Percentiles rank a stretch among this genome's conserved stretches.
Conservation (phyloP, 2,888 invertebrate genomes). For the Rotaria magnacalcarata region DNA sequence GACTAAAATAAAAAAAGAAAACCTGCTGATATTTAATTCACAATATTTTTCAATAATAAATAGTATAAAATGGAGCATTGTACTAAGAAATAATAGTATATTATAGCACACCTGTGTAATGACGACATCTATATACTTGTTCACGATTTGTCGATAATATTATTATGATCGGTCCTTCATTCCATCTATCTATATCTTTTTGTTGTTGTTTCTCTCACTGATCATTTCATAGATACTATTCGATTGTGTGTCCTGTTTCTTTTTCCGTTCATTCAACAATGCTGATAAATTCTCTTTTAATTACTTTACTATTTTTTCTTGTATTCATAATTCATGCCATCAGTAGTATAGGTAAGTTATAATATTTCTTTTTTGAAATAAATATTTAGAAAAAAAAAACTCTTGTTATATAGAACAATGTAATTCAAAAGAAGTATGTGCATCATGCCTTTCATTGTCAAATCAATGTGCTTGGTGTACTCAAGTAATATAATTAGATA, state of each 20-base stretch:
- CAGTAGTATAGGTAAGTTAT: not conserved
- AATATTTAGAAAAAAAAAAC: too few species aligned
- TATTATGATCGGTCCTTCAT: not conserved
- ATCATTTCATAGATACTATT: not conserved
- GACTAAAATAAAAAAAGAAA: too few species aligned
- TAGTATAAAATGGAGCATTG: too few species aligned
- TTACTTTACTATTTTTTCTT: not conserved
- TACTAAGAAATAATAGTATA: too few species aligned
- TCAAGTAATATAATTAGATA: not conserved
- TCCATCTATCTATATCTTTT: not conserved
- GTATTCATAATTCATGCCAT: not conserved
- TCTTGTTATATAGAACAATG: not conserved
- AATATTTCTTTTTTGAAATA: too few species aligned
- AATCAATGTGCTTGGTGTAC: constrained; percentile 35
- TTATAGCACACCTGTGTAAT: not conserved
- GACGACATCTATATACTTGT: not conserved
- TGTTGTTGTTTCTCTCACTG: not conserved
- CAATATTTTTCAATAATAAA: too few species aligned
- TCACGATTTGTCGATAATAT: not conserved
- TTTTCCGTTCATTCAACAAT: not conserved
- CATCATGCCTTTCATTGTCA: constrained; percentile 9
- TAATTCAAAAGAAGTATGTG: constrained; percentile 27
- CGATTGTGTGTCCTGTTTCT: not conserved
- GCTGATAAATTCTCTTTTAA: not conserved
- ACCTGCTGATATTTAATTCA: too few species aligned